Conservation (phyloP, 2,797 vertebrate species). For the Loris lydekkerianus region DNA sequence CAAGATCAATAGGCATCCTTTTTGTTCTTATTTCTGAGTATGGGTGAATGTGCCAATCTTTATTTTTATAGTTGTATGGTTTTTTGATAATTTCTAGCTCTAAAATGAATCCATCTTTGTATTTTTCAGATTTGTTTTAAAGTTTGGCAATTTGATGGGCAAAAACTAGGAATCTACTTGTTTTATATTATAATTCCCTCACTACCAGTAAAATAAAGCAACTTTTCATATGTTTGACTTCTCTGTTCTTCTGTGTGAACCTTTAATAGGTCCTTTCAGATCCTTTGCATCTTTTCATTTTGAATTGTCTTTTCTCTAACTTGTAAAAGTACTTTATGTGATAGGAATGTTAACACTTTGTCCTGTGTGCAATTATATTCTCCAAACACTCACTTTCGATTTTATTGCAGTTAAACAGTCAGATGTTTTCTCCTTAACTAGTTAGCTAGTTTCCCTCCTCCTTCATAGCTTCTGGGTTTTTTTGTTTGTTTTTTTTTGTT, state of each 20-base stretch:
- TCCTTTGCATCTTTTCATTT: conserved; percentile 17
- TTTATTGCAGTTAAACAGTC: conserved; percentile 51
- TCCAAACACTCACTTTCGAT: background rate
- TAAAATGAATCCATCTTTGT: conserved; percentile 25
- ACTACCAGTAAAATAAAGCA: conserved; percentile 12
- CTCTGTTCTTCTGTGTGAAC: background rate
- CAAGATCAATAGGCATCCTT: background rate
- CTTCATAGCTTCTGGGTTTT: background rate
- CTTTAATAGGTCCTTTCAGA: background rate
- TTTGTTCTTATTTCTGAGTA: conserved; percentile 57
- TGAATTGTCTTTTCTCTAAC: conserved; percentile 47
- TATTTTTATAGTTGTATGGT: background rate
- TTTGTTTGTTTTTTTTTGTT: background rate
- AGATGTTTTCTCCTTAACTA: background rate
- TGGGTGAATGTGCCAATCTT: background rate
- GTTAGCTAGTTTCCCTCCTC: background rate
- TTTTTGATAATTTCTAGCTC: conserved; percentile 30
- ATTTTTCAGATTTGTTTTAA: conserved; percentile 17
- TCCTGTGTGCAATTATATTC: conserved; percentile 4
- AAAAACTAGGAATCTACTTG: background rate
- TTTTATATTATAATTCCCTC: conserved; percentile 34
- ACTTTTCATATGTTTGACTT: background rate
- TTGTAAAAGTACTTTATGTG: conserved; percentile 29
- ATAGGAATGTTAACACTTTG: background rate
- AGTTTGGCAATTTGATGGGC: background rate